Conservation (phyloP, 2,888 invertebrate species). For the Cecidostiba fungosa region DNA sequence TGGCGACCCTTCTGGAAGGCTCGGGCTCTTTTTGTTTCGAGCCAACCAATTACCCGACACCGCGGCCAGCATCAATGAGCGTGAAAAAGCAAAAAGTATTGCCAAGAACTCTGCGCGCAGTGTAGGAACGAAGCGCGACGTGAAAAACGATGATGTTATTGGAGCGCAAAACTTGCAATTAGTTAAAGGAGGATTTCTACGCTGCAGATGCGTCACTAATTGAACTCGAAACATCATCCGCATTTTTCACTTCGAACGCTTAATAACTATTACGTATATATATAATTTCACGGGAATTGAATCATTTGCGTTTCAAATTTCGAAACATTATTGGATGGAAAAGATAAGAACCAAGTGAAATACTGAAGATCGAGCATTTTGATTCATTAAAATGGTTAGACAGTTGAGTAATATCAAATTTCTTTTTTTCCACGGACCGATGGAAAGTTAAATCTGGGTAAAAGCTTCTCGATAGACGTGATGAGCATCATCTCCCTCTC, state of each 20-base stretch:
- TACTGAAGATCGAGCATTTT: not conserved
- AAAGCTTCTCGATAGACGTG: constrained; percentile 39
- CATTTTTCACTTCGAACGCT: constrained; percentile 46
- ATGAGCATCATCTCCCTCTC: not conserved
- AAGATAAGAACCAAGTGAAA: constrained; percentile 26
- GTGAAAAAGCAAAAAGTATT: constrained; percentile 63
- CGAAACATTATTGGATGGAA: not conserved
- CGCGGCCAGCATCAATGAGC: constrained; percentile 66
- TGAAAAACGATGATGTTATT: constrained; percentile 64
- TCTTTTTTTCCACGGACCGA: not conserved
- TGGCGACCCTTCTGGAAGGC: constrained; percentile 62
- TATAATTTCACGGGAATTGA: not conserved
- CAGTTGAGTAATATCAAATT: constrained; percentile 33
- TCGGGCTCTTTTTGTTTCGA: constrained; percentile 61
- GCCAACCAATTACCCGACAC: constrained; percentile 65
- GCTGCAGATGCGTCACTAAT: constrained; percentile 61
- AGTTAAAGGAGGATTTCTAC: constrained; percentile 60
- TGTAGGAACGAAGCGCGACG: constrained; percentile 48
- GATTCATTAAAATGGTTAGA: constrained; percentile 9
- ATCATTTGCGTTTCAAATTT: constrained; percentile 43
- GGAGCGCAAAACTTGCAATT: constrained; percentile 64
- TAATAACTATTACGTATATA: constrained; percentile 56
- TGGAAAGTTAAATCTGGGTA: constrained; percentile 30
- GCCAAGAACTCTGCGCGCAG: constrained; percentile 31
- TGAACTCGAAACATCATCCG: constrained; percentile 59